phyloP scores from a whole-genome alignment of 2,888 invertebrate species.

The Nemotelus nigrinus region DNA sequence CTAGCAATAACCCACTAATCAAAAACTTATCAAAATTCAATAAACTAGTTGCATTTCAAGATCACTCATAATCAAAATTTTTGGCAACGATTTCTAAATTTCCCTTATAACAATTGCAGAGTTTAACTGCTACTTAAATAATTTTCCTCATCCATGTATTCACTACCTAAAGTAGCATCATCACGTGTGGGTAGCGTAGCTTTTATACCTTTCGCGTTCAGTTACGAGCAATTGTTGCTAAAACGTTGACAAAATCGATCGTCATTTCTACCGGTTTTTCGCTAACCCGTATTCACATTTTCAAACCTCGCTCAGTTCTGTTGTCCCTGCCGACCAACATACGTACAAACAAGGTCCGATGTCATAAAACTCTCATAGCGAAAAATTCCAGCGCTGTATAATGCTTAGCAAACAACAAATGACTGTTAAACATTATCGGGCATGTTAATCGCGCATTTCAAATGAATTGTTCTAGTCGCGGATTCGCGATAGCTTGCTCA shows the following conservation, averaged over 20 bases:
- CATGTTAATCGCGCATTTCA: conserved; percentile 56
- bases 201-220: not conserved
- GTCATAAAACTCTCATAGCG: conserved; percentile 55
- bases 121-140: conserved; percentile 23
- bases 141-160: too few species aligned
- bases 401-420: conserved; percentile 56
- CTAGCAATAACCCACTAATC: too few species aligned
- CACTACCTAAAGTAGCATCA: too few species aligned
- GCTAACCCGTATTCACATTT: conserved; percentile 22
- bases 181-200: too few species aligned
- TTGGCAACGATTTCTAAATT: too few species aligned
- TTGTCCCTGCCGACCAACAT: conserved; percentile 12
- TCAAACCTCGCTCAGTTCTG: not conserved
- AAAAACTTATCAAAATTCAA: too few species aligned
- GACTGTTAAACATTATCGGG: conserved; percentile 56
- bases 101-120: too few species aligned
- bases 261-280: not conserved
- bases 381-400: conserved; percentile 53
- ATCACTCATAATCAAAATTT: too few species aligned
- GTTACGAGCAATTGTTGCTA: conserved; percentile 22
- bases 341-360: conserved; percentile 47
- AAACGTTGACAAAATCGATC: conserved; percentile 24
- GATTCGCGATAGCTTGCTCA: conserved; percentile 39
- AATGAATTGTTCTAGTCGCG: conserved; percentile 54
- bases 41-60: too few species aligned